These are phyloP conservation scores for Centropristis striata DNA, from an alignment of 2,113 vertebrate genomes.

Conservation along the genomic window DNA sequence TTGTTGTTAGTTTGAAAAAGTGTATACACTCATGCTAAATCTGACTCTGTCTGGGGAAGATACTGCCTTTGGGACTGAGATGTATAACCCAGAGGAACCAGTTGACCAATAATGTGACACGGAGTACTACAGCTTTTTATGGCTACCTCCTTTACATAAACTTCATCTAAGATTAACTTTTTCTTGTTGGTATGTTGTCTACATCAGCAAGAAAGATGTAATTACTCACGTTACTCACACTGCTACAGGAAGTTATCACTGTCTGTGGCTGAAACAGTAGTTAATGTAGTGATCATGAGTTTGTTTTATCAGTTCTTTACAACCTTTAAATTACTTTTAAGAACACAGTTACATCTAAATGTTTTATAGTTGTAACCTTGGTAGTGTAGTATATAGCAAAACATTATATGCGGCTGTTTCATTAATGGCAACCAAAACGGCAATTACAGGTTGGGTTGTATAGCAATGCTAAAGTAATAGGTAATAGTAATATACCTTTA, in stretches of 20 bases:
- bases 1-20: not conserved
- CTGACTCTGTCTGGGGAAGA: not conserved
- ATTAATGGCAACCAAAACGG: not conserved
- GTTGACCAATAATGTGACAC: conserved; percentile 48
- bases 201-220: conserved; percentile 74
- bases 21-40: conserved; percentile 33
- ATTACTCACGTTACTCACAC: conserved; percentile 35
- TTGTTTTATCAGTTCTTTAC: not conserved
- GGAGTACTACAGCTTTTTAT: conserved; percentile 73
- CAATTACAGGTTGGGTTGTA: no score
- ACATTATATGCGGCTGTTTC: not conserved
- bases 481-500: no score
- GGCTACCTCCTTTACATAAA: conserved; percentile 69
- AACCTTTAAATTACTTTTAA: not conserved
- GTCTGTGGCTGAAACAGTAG: not conserved
- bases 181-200: conserved; percentile 61
- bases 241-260: not conserved
- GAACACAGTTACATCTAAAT: not conserved
- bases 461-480: no score
- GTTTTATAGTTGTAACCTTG: not conserved
- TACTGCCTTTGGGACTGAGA: conserved; percentile 18
- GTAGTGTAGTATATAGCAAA: not conserved
- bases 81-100: conserved; percentile 17
- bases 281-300: not conserved
- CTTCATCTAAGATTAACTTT: conserved; percentile 84